Evolutionary conservation across 2,113 vertebrate genomes (phyloP), one percentile per base, ranked within the genome.

Genomic region (Aix galericulata): DNA sequence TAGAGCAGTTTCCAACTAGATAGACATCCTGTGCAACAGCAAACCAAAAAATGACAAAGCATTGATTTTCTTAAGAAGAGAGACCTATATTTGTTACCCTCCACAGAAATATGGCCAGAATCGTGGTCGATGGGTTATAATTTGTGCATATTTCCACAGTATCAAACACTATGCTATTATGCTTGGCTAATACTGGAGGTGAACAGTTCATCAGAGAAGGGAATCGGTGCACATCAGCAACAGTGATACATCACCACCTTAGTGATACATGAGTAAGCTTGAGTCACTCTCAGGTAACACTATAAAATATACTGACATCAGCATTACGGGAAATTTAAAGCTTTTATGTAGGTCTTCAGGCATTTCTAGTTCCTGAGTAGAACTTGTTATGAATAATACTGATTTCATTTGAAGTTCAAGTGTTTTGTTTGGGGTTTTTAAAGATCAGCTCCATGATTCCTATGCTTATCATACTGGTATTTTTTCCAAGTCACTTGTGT

Each of bases 161-260:
- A 44, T 32, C 74, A 53, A 73, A 69, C 16, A 62, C 62, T 62
- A 25, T 1, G 7, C 8, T 92, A 16, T 89, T 94, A 74, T 82
- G 62, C 14, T 92, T 96, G 95, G 92, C 95, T 53, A 32, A 17
- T 22, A 11, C 64, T 59, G 79, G 91, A 50, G 95, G 86, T 97
- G 91, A 96, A 11, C 48, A 89, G 89, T 94, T 94, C 96, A 64
- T 7, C 50, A 13, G 69, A 48, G 74, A 34, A 79, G 81, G 60
- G 63, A 68, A 82, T 13, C 17, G 3, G 23, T 48, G 36, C 89
- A 68, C 66, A 44, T 58, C 87, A 75, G 78, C 75, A 56, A 59
- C 52, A 90, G 86, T 71, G 46, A 48, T 48, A 48, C 46, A 48
- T 48, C 20, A 13, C 36, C 1, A 2, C 7, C 48, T 38, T 11